A percentile compares a stretch with the other conserved stretches of the same genome.
Evolutionary conservation across 2,113 vertebrate species (phyloP).

Genomic region (Odobenus rosmarus): DNA sequence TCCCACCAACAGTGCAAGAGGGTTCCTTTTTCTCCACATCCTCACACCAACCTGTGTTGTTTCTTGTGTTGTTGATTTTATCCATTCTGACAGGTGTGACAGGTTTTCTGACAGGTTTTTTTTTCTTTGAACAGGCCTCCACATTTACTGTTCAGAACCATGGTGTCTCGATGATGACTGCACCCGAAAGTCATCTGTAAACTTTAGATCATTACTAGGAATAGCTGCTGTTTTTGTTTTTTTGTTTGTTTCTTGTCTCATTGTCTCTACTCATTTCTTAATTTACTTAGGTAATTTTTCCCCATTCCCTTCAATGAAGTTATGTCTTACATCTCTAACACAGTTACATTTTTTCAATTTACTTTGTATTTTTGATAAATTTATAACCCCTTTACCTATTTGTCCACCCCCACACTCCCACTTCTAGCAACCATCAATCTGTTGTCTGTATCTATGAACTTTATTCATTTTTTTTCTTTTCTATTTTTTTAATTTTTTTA

Average conservation of each 20-base stretch:
- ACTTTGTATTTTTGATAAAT: not conserved
- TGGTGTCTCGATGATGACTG: not conserved
- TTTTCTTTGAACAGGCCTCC: not conserved
- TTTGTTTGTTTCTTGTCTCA: not conserved
- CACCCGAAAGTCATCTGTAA: not conserved
- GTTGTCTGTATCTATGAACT: not conserved
- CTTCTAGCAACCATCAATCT: not conserved
- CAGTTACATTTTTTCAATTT: not conserved
- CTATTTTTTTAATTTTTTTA: not conserved
- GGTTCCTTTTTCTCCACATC: not conserved
- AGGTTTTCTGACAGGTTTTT: not conserved
- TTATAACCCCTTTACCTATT: not conserved
- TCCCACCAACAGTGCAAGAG: not conserved
- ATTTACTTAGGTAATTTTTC: not conserved
- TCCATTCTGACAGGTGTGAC: not conserved
- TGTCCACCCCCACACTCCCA: not conserved
- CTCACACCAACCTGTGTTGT: not conserved
- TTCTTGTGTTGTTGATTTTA: not conserved
- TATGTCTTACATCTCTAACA: not conserved
- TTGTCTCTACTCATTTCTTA: not conserved
- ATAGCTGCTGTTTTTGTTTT: not conserved
- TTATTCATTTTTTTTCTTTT: not conserved
- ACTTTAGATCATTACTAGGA: not conserved
- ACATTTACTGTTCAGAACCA: not conserved
- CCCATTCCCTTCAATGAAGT: not conserved